A percentile compares a stretch with the other conserved stretches of the same genome.
Conservation (phyloP, 2,797 vertebrate species). For the Takifugu ocellatus region DNA sequence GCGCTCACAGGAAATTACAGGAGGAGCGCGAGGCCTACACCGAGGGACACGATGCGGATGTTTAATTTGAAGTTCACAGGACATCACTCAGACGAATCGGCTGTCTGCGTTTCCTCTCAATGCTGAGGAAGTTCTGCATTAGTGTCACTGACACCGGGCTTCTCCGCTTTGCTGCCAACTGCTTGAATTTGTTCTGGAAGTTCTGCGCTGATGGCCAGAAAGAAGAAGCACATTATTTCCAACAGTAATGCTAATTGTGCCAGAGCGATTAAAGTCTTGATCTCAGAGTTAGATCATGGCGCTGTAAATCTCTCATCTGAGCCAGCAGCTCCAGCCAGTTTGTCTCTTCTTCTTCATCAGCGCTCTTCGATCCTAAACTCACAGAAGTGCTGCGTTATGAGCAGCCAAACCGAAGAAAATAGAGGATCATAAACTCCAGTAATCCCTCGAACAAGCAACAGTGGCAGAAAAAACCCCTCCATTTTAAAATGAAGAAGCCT, state of each 20-base stretch:
- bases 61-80: slow-evolving; percentile 36
- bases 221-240: slow-evolving; percentile 27
- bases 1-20: slow-evolving; percentile 65
- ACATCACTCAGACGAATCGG: slow-evolving; percentile 6
- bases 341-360: slow-evolving; percentile 33
- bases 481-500: too few species aligned
- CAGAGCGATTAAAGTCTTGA: slow-evolving; percentile 42
- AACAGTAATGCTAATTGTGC: slow-evolving; percentile 23
- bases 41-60: slow-evolving; percentile 20
- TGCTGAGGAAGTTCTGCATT: slow-evolving; percentile 26
- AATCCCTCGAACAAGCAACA: too few species aligned
- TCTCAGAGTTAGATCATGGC: slow-evolving; percentile 24
- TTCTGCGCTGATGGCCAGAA: slow-evolving; percentile 24
- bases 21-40: slow-evolving; percentile 30
- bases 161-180: slow-evolving; percentile 22
- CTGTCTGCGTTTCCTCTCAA: slow-evolving; percentile 9
- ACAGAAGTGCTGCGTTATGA: background rate
- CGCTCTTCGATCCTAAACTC: slow-evolving; percentile 55
- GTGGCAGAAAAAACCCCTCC: too few species aligned
- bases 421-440: background rate
- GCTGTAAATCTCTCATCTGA: slow-evolving; percentile 38
- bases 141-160: slow-evolving; percentile 28
- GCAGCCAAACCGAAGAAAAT: slow-evolving; percentile 23
- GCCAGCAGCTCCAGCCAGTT: slow-evolving; percentile 37
- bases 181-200: slow-evolving; percentile 32